Percentiles rank a stretch among this genome's conserved stretches.
phyloP scores from a whole-genome alignment of 2,113 vertebrate genomes.

The Silurus asotus region DNA sequence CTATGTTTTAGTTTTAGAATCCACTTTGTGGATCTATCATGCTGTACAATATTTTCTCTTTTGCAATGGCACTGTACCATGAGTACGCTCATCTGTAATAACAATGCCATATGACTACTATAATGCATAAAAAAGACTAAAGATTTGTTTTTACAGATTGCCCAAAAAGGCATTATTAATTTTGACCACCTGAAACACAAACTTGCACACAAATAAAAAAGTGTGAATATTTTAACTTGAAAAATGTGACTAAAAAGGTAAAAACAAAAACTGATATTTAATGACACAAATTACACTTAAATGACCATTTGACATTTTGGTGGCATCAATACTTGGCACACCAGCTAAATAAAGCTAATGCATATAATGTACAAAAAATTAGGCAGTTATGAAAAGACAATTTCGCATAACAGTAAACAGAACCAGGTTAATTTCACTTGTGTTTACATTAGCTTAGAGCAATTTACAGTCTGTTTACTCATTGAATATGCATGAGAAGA shows the following conservation, averaged over 20 bases:
- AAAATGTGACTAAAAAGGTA: neutral
- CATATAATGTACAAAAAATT: neutral
- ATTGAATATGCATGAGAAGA: neutral
- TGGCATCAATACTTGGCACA: neutral
- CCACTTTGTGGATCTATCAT: neutral
- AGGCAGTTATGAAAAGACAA: neutral
- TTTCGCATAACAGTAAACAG: neutral
- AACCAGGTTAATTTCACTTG: neutral
- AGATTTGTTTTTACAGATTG: neutral
- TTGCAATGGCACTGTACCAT: neutral
- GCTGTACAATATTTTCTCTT: neutral
- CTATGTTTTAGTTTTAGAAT: neutral
- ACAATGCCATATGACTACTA: neutral
- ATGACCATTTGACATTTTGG: neutral
- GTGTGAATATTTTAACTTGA: neutral
- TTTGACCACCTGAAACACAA: neutral
- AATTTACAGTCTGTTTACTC: neutral
- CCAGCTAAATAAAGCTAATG: neutral
- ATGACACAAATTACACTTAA: neutral
- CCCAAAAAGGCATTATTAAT: neutral
- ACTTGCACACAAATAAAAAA: neutral
- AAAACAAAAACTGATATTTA: neutral
- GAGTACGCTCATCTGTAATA: neutral
- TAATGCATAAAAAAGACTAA: neutral
- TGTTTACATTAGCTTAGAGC: neutral